phyloP scores from a whole-genome alignment of 35 echinoderm and acorn worm genomes.

The Apostichopus parvimensis region DNA sequence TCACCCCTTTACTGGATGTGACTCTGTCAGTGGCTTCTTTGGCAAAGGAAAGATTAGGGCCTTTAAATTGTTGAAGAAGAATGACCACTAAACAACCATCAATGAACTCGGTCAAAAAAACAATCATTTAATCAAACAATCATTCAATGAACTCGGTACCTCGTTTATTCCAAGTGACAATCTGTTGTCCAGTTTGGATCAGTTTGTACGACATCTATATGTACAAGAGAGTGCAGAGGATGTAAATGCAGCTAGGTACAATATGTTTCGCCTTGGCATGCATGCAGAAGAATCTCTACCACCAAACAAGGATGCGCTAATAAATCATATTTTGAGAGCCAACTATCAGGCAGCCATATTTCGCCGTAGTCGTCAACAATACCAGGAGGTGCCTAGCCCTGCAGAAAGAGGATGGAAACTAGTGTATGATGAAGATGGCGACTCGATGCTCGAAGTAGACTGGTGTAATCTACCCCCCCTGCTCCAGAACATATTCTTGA shows the following conservation, averaged over 20 bases:
- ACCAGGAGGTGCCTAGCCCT: slow-evolving; percentile 39
- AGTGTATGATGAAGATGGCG: background rate
- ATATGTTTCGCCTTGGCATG: slow-evolving; percentile 42
- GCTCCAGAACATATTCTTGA: slow-evolving; percentile 63
- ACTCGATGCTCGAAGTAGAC: slow-evolving; percentile 39
- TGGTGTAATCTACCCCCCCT: slow-evolving; percentile 57
- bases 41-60: slow-evolving; percentile 67
- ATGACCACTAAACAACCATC: background rate
- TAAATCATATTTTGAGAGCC: slow-evolving; percentile 57
- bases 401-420: slow-evolving; percentile 61
- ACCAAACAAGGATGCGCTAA: slow-evolving; percentile 66
- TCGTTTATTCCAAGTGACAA: slow-evolving; percentile 43
- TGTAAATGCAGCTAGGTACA: slow-evolving; percentile 58
- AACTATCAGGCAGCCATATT: slow-evolving; percentile 62
- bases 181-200: slow-evolving; percentile 43
- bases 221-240: background rate
- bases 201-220: slow-evolving; percentile 71
- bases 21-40: slow-evolving; percentile 54
- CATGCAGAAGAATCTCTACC: slow-evolving; percentile 60
- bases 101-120: no score
- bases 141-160: slow-evolving; percentile 54
- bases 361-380: slow-evolving; percentile 12
- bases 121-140: no score
- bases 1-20: slow-evolving; percentile 68
- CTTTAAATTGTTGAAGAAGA: slow-evolving; percentile 37